A percentile compares a stretch with the other conserved stretches of the same genome.
Evolutionary conservation across 2,888 invertebrate genomes (phyloP).

Genomic region (Dasysyrphus tricinctus): DNA sequence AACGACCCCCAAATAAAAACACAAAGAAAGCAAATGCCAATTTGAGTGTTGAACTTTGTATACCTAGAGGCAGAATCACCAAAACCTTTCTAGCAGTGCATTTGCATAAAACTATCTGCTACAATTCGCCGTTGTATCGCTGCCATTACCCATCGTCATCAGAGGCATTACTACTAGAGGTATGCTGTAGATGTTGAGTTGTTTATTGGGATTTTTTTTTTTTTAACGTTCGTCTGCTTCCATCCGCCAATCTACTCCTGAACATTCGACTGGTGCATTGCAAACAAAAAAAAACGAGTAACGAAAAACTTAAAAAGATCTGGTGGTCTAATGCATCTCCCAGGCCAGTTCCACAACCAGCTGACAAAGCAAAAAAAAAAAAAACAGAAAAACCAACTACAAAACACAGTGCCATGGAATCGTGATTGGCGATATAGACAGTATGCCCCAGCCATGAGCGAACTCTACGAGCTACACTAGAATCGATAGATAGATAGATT

Average conservation of each 20-base stretch:
- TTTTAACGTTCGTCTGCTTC: slow-evolving; percentile 14
- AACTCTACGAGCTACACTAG: slow-evolving; percentile 46
- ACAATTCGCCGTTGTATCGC: slow-evolving; percentile 56
- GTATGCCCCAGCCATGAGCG: slow-evolving; percentile 44
- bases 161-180: slow-evolving; percentile 47
- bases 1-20: neutral
- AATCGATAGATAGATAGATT: slow-evolving; percentile 74
- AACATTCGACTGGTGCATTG: slow-evolving; percentile 27
- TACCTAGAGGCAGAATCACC: neutral
- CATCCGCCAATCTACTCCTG: slow-evolving; percentile 46
- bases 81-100: slow-evolving; percentile 51
- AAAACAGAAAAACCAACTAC: slow-evolving; percentile 8
- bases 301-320: slow-evolving; percentile 38
- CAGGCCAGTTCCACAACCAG: slow-evolving; percentile 21
- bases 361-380: slow-evolving; percentile 17
- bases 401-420: slow-evolving; percentile 63
- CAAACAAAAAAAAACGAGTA: slow-evolving; percentile 23
- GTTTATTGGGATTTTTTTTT: slow-evolving; percentile 58
- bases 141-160: slow-evolving; percentile 45
- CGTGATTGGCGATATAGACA: slow-evolving; percentile 75
- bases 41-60: slow-evolving; percentile 6
- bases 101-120: slow-evolving; percentile 57
- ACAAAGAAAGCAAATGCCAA: neutral
- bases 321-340: slow-evolving; percentile 69
- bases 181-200: slow-evolving; percentile 66